Evolutionary conservation across 1,140 invertebrate genomes (phyloP).

Genomic region (Cyclargus thomasi): DNA sequence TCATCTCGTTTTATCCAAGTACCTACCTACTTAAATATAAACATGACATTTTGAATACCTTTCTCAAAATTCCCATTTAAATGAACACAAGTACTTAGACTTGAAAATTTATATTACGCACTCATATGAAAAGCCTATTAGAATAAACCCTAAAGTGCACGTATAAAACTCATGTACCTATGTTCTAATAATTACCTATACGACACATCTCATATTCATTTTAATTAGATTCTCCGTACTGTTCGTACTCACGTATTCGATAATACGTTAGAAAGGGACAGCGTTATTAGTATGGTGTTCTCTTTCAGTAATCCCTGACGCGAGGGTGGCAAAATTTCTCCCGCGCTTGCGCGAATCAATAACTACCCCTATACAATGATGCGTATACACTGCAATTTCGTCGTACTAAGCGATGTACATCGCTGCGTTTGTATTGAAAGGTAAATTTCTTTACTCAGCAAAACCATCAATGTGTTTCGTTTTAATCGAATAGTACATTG

Average conservation of each 20-base stretch:
- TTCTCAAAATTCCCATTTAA: too few relatives aligned
- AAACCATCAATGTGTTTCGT: constrained; percentile 34
- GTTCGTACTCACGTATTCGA: neutral
- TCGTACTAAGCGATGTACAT: constrained; percentile 26
- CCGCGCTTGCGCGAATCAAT: constrained; percentile 68
- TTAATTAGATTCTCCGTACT: neutral
- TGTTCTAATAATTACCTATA: neutral
- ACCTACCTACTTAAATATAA: too few relatives aligned
- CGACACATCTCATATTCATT: neutral
- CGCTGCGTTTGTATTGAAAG: constrained; percentile 16
- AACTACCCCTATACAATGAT: constrained; percentile 36
- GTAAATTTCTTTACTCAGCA: neutral
- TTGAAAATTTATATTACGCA: too few relatives aligned
- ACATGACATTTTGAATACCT: too few relatives aligned
- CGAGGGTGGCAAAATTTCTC: constrained; percentile 42
- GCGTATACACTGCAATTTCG: neutral
- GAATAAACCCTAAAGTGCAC: neutral
- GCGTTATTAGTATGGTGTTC: constrained; percentile 20
- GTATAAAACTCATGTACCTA: neutral
- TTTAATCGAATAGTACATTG: neutral
- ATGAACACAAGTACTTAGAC: too few relatives aligned
- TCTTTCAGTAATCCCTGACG: constrained; percentile 29
- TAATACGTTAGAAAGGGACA: constrained; percentile 28
- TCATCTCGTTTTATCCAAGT: too few relatives aligned
- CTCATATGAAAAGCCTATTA: too few relatives aligned